Evolutionary conservation across 2,888 invertebrate genomes (phyloP).

Genomic region (Mythimna vitellina): DNA sequence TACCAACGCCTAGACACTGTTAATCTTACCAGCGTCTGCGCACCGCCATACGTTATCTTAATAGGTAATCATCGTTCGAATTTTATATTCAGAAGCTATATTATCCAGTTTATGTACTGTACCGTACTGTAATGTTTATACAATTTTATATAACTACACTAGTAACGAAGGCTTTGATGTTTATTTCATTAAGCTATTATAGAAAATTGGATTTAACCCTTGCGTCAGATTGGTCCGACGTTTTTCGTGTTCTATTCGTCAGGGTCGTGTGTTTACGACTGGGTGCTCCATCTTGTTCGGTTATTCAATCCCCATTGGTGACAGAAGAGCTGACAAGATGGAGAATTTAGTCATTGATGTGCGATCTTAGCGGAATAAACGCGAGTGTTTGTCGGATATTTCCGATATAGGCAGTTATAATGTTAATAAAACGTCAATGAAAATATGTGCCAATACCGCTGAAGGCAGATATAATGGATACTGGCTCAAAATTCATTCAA

Average conservation of each 20-base stretch:
- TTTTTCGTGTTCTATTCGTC: too few species aligned
- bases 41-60: slow-evolving; percentile 48
- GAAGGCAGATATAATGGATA: background rate
- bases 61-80: slow-evolving; percentile 46
- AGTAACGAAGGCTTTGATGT: background rate
- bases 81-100: slow-evolving; percentile 22
- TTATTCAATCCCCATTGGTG: too few species aligned
- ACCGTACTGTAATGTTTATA: slow-evolving; percentile 22
- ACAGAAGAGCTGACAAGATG: too few species aligned
- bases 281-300: too few species aligned
- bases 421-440: background rate
- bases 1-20: slow-evolving; percentile 57
- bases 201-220: background rate
- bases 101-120: slow-evolving; percentile 21
- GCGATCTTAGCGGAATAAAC: too few species aligned
- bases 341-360: too few species aligned
- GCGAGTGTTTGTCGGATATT: too few species aligned
- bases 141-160: slow-evolving; percentile 6
- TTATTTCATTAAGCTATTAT: slow-evolving; percentile 19
- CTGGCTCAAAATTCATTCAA: background rate
- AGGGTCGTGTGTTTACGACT: too few species aligned
- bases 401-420: background rate
- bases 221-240: too few species aligned
- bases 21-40: slow-evolving; percentile 47
- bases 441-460: background rate